phyloP scores from a whole-genome alignment of 2,888 invertebrate genomes.

The Macaria notata region DNA sequence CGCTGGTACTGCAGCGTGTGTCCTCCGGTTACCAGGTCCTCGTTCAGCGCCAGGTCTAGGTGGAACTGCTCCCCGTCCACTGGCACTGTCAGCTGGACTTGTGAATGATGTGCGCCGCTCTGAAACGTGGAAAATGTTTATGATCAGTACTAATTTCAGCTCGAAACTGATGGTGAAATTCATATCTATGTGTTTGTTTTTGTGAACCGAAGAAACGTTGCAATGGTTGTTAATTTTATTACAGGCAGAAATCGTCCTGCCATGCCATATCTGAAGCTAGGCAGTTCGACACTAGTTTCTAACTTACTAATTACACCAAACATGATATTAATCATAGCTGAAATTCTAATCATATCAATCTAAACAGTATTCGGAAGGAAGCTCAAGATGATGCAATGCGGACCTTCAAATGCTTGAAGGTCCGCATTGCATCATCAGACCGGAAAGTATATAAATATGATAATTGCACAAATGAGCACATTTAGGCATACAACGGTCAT shows the following conservation, averaged over 20 bases:
- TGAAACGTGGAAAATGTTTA: slow-evolving; percentile 35
- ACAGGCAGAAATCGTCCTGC: too few species aligned
- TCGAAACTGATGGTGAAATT: too few species aligned
- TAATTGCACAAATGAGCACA: slow-evolving; percentile 11
- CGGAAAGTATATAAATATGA: slow-evolving; percentile 5
- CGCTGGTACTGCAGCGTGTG: slow-evolving; percentile 85
- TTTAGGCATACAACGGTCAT: slow-evolving; percentile 13
- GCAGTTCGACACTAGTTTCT: too few species aligned
- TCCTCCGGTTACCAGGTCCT: slow-evolving; percentile 86
- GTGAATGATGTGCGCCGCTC: slow-evolving; percentile 66
- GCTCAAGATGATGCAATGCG: too few species aligned
- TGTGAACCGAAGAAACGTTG: too few species aligned
- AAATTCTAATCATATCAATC: too few species aligned
- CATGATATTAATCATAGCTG: too few species aligned
- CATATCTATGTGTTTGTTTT: neutral
- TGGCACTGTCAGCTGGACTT: slow-evolving; percentile 84
- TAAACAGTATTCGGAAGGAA: neutral
- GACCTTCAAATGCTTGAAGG: too few species aligned
- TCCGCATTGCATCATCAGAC: neutral
- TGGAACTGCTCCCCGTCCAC: slow-evolving; percentile 85
- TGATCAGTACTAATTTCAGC: neutral
- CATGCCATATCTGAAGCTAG: too few species aligned
- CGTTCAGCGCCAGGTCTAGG: slow-evolving; percentile 88
- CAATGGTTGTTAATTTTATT: too few species aligned
- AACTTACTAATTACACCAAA: too few species aligned